Percentiles rank a stretch among this genome's conserved stretches.
These are phyloP conservation scores for Eupithecia subumbrata DNA, from an alignment of 2,888 invertebrate genomes.

Conservation along the genomic window DNA sequence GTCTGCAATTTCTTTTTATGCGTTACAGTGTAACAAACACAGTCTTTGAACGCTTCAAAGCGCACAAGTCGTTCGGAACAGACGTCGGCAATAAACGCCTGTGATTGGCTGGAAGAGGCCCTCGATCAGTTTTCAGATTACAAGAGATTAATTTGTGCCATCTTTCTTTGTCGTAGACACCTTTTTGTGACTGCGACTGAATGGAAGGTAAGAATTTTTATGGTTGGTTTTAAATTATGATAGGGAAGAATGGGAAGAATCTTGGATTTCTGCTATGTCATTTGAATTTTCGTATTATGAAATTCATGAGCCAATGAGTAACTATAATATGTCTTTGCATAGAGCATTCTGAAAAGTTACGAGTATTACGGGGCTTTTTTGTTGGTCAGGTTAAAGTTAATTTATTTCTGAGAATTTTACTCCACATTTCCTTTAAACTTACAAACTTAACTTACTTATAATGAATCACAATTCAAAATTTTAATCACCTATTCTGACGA, in stretches of 20 bases:
- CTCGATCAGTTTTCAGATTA: slow-evolving; percentile 37
- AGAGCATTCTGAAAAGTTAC: not conserved
- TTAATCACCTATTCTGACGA: too few species aligned
- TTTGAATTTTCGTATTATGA: not conserved
- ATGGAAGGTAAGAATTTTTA: slow-evolving; percentile 13
- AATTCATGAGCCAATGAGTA: not conserved
- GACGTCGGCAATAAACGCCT: slow-evolving; percentile 38
- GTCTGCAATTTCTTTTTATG: not conserved
- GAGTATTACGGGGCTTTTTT: not conserved
- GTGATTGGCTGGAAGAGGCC: slow-evolving; percentile 34
- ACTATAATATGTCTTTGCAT: too few species aligned
- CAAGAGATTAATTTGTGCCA: slow-evolving; percentile 34
- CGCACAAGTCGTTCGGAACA: slow-evolving; percentile 38
- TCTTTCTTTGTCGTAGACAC: slow-evolving; percentile 36
- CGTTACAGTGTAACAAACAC: slow-evolving; percentile 26
- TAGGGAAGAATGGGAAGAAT: not conserved
- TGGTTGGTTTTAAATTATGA: slow-evolving; percentile 6
- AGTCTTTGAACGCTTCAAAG: slow-evolving; percentile 7
- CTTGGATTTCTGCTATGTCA: slow-evolving; percentile 4
- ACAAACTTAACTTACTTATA: too few species aligned
- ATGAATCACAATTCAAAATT: too few species aligned
- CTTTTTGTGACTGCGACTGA: slow-evolving; percentile 25
- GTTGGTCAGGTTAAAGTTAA: too few species aligned
- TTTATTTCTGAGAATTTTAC: too few species aligned
- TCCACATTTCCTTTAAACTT: too few species aligned